These are phyloP conservation scores for Bradypodion ventrale DNA, from an alignment of 2,797 vertebrate species.

Conservation along the genomic window DNA sequence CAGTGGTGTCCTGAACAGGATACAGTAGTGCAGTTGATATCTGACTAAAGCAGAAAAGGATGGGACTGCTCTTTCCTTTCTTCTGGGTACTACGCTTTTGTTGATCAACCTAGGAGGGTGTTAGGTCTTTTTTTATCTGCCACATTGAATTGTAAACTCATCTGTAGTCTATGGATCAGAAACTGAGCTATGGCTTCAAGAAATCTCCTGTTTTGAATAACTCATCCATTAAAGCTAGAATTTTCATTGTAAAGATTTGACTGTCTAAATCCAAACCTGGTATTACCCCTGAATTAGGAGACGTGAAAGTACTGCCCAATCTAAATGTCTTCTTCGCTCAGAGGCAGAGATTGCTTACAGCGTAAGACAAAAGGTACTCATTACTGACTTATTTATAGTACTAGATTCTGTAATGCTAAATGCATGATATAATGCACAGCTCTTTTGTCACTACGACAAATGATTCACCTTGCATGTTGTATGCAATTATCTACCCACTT, in stretches of 20 bases:
- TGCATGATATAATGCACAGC: too few species aligned
- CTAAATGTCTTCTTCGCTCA: neutral
- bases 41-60: too few species aligned
- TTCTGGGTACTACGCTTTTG: too few species aligned
- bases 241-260: neutral
- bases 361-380: slow-evolving; percentile 13
- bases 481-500: neutral
- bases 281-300: neutral
- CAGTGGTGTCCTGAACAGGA: too few species aligned
- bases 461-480: slow-evolving; percentile 42
- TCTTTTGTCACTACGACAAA: too few species aligned
- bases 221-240: too few species aligned
- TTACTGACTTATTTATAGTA: slow-evolving; percentile 55
- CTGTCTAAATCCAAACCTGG: neutral
- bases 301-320: neutral
- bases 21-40: too few species aligned
- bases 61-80: too few species aligned
- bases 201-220: neutral
- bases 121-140: too few species aligned
- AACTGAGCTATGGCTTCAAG: neutral
- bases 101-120: too few species aligned
- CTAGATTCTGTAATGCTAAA: neutral
- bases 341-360: neutral
- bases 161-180: neutral
- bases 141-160: too few species aligned